A percentile compares a stretch with the other conserved stretches of the same genome.
phyloP scores from a whole-genome alignment of 2,888 invertebrate genomes.

The Chrysina gloriosa region DNA sequence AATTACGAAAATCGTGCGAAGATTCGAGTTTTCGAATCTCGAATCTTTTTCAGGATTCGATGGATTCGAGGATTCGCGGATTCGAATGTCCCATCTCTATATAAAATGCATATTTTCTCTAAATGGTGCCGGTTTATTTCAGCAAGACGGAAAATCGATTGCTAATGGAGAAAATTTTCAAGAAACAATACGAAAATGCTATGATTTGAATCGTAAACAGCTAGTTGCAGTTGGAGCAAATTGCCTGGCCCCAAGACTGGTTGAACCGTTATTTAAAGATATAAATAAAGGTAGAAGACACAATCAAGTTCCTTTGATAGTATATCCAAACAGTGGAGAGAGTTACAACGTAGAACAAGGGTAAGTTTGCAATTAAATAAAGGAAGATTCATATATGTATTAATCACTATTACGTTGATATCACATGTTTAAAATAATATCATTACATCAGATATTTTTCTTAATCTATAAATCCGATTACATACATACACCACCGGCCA shows the following conservation, averaged over 20 bases:
- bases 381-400: neutral
- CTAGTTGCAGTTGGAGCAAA: conserved; percentile 91
- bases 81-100: too few species aligned
- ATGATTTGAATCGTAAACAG: conserved; percentile 71
- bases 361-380: conserved; percentile 63
- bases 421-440: too few species aligned
- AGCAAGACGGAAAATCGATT: conserved; percentile 73
- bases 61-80: neutral
- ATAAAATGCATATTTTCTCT: neutral
- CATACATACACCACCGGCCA: too few species aligned
- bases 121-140: conserved; percentile 38
- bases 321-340: conserved; percentile 94
- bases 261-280: conserved; percentile 71
- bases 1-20: too few species aligned
- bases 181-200: conserved; percentile 78
- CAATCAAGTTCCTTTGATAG: conserved; percentile 78
- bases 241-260: conserved; percentile 79
- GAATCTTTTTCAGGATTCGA: neutral
- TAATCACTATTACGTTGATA: too few species aligned
- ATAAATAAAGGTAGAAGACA: conserved; percentile 67
- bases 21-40: too few species aligned
- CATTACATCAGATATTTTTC: too few species aligned
- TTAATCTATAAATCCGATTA: too few species aligned
- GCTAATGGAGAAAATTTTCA: conserved; percentile 86
- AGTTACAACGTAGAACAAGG: conserved; percentile 77